Evolutionary conservation across 2,888 invertebrate species (phyloP), one percentile per base, ranked within the genome.

Genomic region (Brachypalpus laphriformis): DNA sequence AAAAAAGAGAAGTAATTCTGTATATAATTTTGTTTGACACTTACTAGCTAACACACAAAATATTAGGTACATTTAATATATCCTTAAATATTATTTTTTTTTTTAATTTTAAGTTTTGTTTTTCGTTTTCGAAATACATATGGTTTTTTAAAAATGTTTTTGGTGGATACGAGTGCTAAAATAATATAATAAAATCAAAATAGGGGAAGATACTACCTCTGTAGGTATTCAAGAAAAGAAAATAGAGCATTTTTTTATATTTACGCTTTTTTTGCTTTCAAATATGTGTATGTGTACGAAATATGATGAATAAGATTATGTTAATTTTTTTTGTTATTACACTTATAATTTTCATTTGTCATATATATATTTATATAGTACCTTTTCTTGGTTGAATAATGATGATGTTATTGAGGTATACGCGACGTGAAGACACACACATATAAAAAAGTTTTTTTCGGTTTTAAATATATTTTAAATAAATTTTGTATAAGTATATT

Each of bases 401-500:
- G 87, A 88, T 89, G 87, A 88, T 88, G 88, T 89, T 89, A 88
- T 91, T 92, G 92, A 92, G 92, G 92, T 94, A 93, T 94, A 93
- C 93, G 93, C 93, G 93, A 93, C 91, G 90, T 91, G 91, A 92
- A 92, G 92, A 92, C 92, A 92, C 92, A 92, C 91, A 92, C 90
- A 92, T 91, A 91, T 89, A 90, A 87, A 88, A 71, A 87, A 82
- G 81, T 80, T 88, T 80, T 74, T 66, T n/a, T n/a, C n/a, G 22
- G 78, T 86, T 86, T 71, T 70, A 57, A 85, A 65, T 78, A 74
- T 57, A 40, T 57, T 80, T 75, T 75, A 83, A 68, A 76, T 70
- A 85, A 85, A 86, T 72, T 78, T 83, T 83, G 82, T 85, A 78
- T 83, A 86, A 78, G 80, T 83, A 83, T 75, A 47, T 47, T 66